Base-by-base conservation (phyloP, 2,888 invertebrate species). In the Coenonympha glycerion region DNA sequence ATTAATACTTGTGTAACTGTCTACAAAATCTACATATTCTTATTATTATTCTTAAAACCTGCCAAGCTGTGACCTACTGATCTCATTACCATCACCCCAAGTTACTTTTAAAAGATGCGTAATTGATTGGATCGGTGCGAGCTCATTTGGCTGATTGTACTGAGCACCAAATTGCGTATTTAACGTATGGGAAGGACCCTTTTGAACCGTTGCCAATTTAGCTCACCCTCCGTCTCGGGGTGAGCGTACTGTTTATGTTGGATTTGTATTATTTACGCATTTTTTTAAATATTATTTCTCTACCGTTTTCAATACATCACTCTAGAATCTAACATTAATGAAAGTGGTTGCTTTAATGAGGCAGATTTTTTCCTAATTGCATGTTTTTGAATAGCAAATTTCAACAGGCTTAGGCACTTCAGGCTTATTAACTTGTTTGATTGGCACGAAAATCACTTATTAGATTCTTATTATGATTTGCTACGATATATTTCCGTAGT, bases 81-180 rank as follows among this genome's bases (percentile, higher is more conserved):
- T 71, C 75, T 66, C 58, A 49, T 56, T 46, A 28, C 36, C 26
- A 52, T 58, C 66, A 60, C 65, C 63, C 66, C 69, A 71, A 71
- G 65, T 45, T 52, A 48, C 53, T 56, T 66, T 67, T 76, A 81
- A 84, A 78, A 77, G 69, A 76, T 73, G 70, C 69, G 76, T 84
- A 84, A 86, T 83, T 84, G 83, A 84, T 86, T 84, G 77, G 76
- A 79, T 76, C 73, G 76, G 73, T 69, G 71, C 73, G 69, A 79
- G 74, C 81, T 85, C 84, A 82, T 86, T 84, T 79, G 71, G 72
- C 66, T 81, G 82, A 85, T 85, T 85, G 87, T 83, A 79, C 76
- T 66, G 74, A 72, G 71, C 70, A 74, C 73, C 69, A 76, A 85
- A 84, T 84, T 81, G 81, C 80, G 79, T 86, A 84, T 82, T 86